Base-by-base conservation (phyloP, 1,140 invertebrate species). In the Berghia stephanieae region DNA sequence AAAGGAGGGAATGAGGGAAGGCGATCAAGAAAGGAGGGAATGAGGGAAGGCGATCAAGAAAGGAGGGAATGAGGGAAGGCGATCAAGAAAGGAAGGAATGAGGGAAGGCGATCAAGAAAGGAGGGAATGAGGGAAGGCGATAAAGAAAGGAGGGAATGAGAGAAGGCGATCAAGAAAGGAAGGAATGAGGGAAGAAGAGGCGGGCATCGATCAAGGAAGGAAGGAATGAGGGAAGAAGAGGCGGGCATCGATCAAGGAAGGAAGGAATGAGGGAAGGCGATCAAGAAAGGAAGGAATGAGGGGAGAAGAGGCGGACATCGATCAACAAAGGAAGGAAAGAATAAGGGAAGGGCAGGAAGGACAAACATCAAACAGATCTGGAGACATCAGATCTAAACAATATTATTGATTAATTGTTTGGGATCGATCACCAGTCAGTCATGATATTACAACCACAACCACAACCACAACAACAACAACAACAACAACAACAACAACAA, bases 351-450 rank as follows among this genome's bases (percentile, higher is more conserved):
- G 2, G 57, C 13, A 31, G n/a, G 27, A 63, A 27, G 38, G 18
- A 63, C 57, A 3, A 27, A 34, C 3, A 36, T 63, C 6, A 10
- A 34, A 31, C 8, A 63, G 10, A 31, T 34, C 31, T 8, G 13
- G 3, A 27, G 38, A 31, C 27, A n/a, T 27, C 27, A 63, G 24
- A 5, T 57, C 5, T 57, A 63, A 16, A 34, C 21, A n/a, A 18
- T 16, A 6, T 13, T 27, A 27, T n/a, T 27, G 3, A 31, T 63
- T 63, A 40, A n/a, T 40, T 36, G 4, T 67, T 5, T 67, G 2
- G 24, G 79, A 78, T 42, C 79, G 79, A 55, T 79, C 73, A n/a
- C 79, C 78, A 68, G 79, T 80, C 75, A 84, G 84, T 79, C 71
- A 79, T 18, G 84, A 83, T 60, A 44, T 49, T 34, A 60, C 52